phyloP scores from a whole-genome alignment of 1,140 invertebrate species.

The Drosophila sproati region DNA sequence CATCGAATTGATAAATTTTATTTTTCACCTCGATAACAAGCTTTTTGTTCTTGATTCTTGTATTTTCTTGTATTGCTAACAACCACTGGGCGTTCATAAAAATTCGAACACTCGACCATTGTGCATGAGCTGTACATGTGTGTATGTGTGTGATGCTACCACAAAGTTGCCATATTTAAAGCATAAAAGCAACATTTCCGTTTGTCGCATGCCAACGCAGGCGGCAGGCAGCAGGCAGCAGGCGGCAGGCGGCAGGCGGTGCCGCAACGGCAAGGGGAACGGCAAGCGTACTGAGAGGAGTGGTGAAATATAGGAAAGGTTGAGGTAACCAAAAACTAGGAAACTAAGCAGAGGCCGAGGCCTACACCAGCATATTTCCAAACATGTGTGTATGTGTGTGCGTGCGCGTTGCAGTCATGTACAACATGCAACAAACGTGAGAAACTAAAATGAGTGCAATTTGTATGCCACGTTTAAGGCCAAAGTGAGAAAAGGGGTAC shows the following conservation, averaged over 20 bases:
- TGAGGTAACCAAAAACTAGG: conserved; percentile 14
- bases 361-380: conserved; percentile 46
- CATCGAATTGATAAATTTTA: neutral
- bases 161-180: conserved; percentile 83
- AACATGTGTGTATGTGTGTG: conserved; percentile 40
- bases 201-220: conserved; percentile 73
- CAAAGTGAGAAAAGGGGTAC: neutral
- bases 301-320: neutral
- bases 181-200: conserved; percentile 83
- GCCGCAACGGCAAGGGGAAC: conserved; percentile 13
- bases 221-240: neutral
- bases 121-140: neutral
- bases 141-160: conserved; percentile 61
- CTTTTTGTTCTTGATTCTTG: neutral
- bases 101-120: neutral
- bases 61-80: neutral
- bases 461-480: conserved; percentile 77
- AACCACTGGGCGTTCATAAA: neutral
- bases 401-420: conserved; percentile 78
- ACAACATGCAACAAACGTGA: conserved; percentile 81
- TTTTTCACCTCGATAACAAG: neutral
- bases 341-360: conserved; percentile 68
- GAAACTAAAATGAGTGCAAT: conserved; percentile 82
- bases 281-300: neutral
- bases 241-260: neutral